These are phyloP conservation scores for Prorops nasuta DNA, from an alignment of 1,140 invertebrate genomes.

Conservation along the genomic window DNA sequence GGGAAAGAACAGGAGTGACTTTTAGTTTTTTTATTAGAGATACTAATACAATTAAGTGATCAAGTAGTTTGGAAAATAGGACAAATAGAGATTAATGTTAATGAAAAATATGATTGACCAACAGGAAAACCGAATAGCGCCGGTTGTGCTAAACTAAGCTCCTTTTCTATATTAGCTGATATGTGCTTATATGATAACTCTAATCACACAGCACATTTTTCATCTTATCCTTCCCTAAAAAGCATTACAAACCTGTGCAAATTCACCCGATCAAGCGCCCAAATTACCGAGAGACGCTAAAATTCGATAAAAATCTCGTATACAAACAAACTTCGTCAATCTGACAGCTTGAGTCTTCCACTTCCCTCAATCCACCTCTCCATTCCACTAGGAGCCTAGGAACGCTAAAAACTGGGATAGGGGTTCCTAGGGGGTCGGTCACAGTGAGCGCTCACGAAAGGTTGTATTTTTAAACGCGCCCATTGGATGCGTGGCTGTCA, in stretches of 20 bases:
- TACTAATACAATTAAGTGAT: not conserved
- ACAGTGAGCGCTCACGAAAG: too few species aligned
- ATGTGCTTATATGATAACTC: not conserved
- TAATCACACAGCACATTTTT: not conserved
- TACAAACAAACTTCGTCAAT: conserved; percentile 40
- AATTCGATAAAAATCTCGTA: conserved; percentile 38
- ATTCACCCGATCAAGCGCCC: conserved; percentile 9
- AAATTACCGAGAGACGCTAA: conserved; percentile 9
- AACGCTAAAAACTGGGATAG: too few species aligned
- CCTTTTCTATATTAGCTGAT: not conserved
- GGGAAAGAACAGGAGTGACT: too few species aligned
- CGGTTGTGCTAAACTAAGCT: not conserved
- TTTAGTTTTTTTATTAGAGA: too few species aligned
- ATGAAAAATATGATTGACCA: not conserved
- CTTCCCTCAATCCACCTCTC: too few species aligned
- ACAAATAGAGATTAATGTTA: not conserved
- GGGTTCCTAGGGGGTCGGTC: too few species aligned
- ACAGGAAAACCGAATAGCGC: conserved; percentile 2
- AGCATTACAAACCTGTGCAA: conserved; percentile 24
- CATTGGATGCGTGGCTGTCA: too few species aligned
- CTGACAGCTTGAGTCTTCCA: conserved; percentile 40
- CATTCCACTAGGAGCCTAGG: too few species aligned
- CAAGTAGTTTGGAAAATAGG: not conserved
- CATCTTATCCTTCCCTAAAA: not conserved
- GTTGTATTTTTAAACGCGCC: too few species aligned